Conservation (phyloP, 2,797 vertebrate genomes). For the Danio aesculapii region DNA sequence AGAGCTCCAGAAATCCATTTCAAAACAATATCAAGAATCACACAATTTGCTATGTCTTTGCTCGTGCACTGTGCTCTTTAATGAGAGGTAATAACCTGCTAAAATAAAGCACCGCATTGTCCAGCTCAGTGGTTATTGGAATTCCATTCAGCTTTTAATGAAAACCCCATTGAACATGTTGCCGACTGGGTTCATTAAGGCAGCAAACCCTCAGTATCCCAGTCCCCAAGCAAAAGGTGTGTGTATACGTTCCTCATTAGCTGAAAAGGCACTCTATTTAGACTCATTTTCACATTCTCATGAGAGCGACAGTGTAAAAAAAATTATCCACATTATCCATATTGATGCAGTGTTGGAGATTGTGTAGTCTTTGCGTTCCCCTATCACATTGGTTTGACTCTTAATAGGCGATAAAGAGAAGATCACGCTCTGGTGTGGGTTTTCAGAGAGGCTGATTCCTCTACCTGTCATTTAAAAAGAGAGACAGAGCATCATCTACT, state of each 20-base stretch:
- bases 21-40: background rate
- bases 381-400: slow-evolving; percentile 36
- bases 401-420: slow-evolving; percentile 15
- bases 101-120: slow-evolving; percentile 48
- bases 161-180: slow-evolving; percentile 22
- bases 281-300: background rate
- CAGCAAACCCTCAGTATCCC: background rate
- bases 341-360: background rate
- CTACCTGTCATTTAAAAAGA: slow-evolving; percentile 42
- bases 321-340: slow-evolving; percentile 12
- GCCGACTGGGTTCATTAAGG: background rate
- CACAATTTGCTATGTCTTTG: background rate
- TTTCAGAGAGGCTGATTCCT: background rate
- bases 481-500: slow-evolving; percentile 62
- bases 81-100: slow-evolving; percentile 53
- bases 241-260: slow-evolving; percentile 25
- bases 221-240: slow-evolving; percentile 10
- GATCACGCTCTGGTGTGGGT: slow-evolving; percentile 7
- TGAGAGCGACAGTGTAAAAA: slow-evolving; percentile 23
- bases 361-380: background rate
- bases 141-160: slow-evolving; percentile 51
- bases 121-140: slow-evolving; percentile 51
- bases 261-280: slow-evolving; percentile 8
- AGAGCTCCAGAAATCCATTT: slow-evolving; percentile 4
- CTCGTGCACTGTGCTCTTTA: slow-evolving; percentile 33